These are phyloP conservation scores for Diaprepes abbreviatus DNA, from an alignment of 2,888 invertebrate species.

Conservation along the genomic window DNA sequence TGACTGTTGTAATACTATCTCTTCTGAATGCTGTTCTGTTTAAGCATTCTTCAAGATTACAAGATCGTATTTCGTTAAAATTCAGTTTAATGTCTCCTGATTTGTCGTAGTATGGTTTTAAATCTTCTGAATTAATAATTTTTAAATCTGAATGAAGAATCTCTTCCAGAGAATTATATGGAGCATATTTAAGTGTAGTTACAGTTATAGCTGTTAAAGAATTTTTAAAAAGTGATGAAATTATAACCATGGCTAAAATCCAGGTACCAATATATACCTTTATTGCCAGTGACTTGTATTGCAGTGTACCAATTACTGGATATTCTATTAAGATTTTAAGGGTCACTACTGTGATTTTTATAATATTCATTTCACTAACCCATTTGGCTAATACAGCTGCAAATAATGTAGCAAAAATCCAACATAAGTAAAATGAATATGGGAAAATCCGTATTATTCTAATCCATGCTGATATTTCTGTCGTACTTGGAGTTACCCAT, in stretches of 20 bases:
- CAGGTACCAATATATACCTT: background rate
- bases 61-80: background rate
- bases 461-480: background rate
- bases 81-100: background rate
- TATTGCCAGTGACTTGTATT: background rate
- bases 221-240: constrained; percentile 5
- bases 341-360: background rate
- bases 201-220: background rate
- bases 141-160: constrained; percentile 13
- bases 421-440: background rate
- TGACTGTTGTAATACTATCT: background rate
- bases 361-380: background rate
- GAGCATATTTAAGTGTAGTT: background rate
- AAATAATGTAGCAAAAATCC: background rate
- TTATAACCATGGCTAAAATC: background rate
- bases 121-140: background rate
- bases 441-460: background rate
- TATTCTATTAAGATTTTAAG: background rate
- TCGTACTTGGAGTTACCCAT: background rate
- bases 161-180: background rate
- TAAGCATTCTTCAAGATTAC: background rate
- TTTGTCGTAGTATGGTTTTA: background rate
- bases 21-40: constrained; percentile 17
- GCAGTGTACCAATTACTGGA: background rate
- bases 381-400: background rate